Evolutionary conservation across 2,888 invertebrate species (phyloP), one percentile per base, ranked within the genome.

Genomic region (Rhagonycha fulva): DNA sequence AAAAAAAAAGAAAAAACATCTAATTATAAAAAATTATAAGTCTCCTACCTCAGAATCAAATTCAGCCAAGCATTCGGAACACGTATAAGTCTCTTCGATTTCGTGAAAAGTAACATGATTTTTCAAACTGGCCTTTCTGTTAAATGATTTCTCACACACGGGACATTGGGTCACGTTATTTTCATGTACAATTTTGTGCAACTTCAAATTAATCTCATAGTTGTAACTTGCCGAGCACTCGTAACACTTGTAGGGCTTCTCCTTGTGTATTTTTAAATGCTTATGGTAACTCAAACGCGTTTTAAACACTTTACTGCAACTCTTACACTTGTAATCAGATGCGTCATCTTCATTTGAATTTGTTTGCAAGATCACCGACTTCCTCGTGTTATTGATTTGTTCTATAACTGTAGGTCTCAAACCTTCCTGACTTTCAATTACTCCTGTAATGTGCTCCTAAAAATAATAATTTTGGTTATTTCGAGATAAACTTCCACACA

Each of bases 61-160:
- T 79, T 87, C 86, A 10, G 83, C 84, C 69, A 82, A 78, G 79
- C 88, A 88, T 70, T 86, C 85, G 12, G 84, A 82, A 80, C 88
- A 88, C 24, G 80, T 79, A 79, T 84, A 84, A n/a, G 84, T 80
- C 79, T 88, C 88, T 62, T 87, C 87, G 47, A 86, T 84, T 83
- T 87, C 85, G 81, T 88, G 88, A 30, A 86, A 67, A 74, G 85
- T 81, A 73, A 88, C 81, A 84, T 88, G 88, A 2, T 87, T 84
- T 76, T 86, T 87, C 71, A 88, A 84, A 82, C 87, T 86, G 12
- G 88, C 88, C 63, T 83, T 79, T 75, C 88, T 82, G 78, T 86
- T 85, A 80, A 87, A 87, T 70, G 83, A 83, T 74, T 86, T 82
- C 19, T 85, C 80, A 80, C 88, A 88, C 77, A 87, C 83, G n/a